Evolutionary conservation across 2,113 vertebrate species (phyloP).

Genomic region (Prunella himalayana): DNA sequence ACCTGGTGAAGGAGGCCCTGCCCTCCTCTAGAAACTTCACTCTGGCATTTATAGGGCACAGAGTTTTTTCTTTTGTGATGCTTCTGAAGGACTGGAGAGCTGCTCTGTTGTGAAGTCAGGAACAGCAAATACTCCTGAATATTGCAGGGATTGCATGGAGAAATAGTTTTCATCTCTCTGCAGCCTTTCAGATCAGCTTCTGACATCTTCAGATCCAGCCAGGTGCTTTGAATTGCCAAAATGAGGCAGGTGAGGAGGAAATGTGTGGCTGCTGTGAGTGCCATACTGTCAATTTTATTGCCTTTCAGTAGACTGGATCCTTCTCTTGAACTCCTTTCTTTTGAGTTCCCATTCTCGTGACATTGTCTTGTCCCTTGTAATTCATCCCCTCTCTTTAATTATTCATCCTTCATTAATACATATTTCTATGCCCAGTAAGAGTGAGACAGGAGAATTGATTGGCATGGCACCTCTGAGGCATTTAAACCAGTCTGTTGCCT

Average conservation of each 20-base stretch:
- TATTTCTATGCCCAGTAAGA: background rate
- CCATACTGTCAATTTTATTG: background rate
- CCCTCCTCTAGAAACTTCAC: background rate
- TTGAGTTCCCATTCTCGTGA: background rate
- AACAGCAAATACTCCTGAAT: background rate
- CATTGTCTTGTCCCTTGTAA: constrained; percentile 6
- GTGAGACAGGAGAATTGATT: background rate
- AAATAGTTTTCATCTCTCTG: background rate
- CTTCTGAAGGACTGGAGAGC: background rate
- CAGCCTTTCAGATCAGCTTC: background rate
- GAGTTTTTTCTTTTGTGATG: background rate
- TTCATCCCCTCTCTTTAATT: background rate
- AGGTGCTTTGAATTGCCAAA: background rate
- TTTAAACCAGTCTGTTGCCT: constrained; percentile 28
- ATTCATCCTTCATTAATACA: background rate
- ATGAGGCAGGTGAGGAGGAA: background rate
- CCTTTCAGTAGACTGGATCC: background rate
- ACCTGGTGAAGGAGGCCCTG: background rate
- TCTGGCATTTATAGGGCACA: background rate
- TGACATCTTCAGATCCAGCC: background rate
- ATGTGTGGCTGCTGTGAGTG: rapidly evolving
- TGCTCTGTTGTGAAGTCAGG: background rate
- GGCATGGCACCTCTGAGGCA: background rate
- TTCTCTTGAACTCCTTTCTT: background rate
- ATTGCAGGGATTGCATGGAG: background rate